Percentiles rank a stretch among this genome's conserved stretches.
These are phyloP conservation scores for Manacus vitellinus DNA, from an alignment of 2,113 vertebrate species.

Conservation along the genomic window DNA sequence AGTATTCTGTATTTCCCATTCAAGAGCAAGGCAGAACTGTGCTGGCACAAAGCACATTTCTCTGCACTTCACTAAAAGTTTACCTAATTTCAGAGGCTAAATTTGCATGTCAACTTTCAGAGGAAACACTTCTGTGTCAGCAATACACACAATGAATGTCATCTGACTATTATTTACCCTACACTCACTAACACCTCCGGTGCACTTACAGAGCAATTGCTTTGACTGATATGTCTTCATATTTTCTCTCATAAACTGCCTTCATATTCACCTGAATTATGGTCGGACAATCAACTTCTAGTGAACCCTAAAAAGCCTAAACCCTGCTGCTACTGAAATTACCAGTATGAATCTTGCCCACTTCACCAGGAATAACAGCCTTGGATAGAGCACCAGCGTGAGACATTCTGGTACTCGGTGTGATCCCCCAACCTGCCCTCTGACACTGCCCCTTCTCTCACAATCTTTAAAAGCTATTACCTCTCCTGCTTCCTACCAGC, in stretches of 20 bases:
- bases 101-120: not conserved
- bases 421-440: not conserved
- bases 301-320: not conserved
- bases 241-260: not conserved
- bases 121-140: not conserved
- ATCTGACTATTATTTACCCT: not conserved
- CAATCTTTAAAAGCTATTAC: not conserved
- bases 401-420: not conserved
- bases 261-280: not conserved
- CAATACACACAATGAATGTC: not conserved
- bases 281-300: not conserved
- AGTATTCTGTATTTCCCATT: conserved; percentile 29
- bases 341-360: not conserved
- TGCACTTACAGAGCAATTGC: not conserved
- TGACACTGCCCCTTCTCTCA: not conserved
- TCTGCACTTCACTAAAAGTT: not conserved
- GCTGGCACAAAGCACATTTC: conserved; percentile 1
- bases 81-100: not conserved
- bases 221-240: not conserved
- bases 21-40: not conserved
- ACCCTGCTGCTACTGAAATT: not conserved
- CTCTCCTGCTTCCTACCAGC: not conserved
- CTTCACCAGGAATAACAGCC: not conserved
- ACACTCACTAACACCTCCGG: not conserved
- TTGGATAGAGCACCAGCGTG: not conserved